Percentiles rank a stretch among this genome's conserved stretches.
Conservation (phyloP, 2,888 invertebrate species). For the Tupiocoris notatus region DNA sequence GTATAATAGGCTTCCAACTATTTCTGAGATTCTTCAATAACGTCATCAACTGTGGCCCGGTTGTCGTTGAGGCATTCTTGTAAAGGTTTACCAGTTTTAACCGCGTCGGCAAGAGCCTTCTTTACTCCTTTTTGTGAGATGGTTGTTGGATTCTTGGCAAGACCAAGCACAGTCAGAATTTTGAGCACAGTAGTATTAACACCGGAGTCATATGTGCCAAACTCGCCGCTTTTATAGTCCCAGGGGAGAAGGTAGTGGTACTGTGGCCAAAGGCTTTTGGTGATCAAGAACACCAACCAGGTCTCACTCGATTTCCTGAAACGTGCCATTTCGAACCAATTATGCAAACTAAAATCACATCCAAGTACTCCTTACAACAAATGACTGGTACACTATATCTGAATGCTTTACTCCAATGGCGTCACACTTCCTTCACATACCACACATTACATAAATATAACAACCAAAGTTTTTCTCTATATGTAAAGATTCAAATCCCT, state of each 20-base stretch:
- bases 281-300: conserved; percentile 71
- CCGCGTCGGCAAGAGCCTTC: conserved; percentile 62
- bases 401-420: too few relatives aligned
- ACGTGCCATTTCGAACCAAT: too few relatives aligned
- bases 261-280: conserved; percentile 74
- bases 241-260: conserved; percentile 77
- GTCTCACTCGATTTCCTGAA: conserved; percentile 67
- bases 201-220: conserved; percentile 69
- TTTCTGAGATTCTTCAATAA: conserved; percentile 26
- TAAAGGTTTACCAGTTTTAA: conserved; percentile 60
- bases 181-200: conserved; percentile 67
- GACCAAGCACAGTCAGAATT: conserved; percentile 67
- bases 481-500: too few relatives aligned
- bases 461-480: too few relatives aligned
- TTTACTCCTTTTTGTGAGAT: conserved; percentile 64
- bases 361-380: too few relatives aligned
- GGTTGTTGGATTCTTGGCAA: conserved; percentile 65
- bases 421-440: too few relatives aligned
- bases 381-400: too few relatives aligned
- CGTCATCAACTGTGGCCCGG: conserved; percentile 21
- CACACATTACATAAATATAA: too few relatives aligned
- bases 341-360: too few relatives aligned
- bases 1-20: not conserved
- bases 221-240: conserved; percentile 82
- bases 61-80: conserved; percentile 60